phyloP scores from a whole-genome alignment of 2,888 invertebrate genomes.

The Catonia carolina region DNA sequence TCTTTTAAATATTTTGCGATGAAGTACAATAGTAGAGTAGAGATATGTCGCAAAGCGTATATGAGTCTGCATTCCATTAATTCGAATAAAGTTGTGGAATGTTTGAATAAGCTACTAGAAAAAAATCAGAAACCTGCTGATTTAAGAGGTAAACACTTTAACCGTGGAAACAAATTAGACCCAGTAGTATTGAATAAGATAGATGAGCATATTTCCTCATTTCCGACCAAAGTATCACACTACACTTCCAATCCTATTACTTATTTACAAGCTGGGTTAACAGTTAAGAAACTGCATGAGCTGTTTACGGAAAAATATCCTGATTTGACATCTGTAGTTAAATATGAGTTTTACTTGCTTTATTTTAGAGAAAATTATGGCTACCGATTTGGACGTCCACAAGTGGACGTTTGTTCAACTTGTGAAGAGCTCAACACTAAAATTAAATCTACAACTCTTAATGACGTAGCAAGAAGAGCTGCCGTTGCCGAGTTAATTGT shows the following conservation, averaged over 20 bases:
- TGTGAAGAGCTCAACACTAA: conserved; percentile 22
- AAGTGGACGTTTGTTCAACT: too few species aligned
- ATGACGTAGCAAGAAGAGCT: conserved; percentile 13
- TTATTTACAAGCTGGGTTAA: not conserved
- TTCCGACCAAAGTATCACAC: not conserved
- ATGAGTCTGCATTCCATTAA: conserved; percentile 8
- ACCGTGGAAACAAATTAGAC: not conserved
- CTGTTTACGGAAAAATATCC: conserved; percentile 17
- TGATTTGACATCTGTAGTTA: not conserved
- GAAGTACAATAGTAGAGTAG: not conserved
- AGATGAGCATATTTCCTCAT: not conserved
- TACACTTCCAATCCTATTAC: not conserved
- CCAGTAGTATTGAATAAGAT: not conserved
- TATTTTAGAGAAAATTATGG: conserved; percentile 25
- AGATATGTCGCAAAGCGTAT: conserved; percentile 17
- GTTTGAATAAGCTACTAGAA: conserved; percentile 1
- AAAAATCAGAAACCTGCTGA: conserved; percentile 5
- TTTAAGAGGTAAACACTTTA: too few species aligned
- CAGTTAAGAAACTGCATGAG: conserved; percentile 18
- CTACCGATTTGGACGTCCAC: conserved; percentile 24
- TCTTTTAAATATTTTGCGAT: conserved; percentile 4
- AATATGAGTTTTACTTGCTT: conserved; percentile 24
- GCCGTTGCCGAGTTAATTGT: conserved; percentile 26
- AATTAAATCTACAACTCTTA: conserved; percentile 19
- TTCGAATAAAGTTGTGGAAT: conserved; percentile 8